Percentiles rank a stretch among this genome's conserved stretches.
phyloP scores from a whole-genome alignment of 2,797 vertebrate genomes.

The Gambelia wislizenii region DNA sequence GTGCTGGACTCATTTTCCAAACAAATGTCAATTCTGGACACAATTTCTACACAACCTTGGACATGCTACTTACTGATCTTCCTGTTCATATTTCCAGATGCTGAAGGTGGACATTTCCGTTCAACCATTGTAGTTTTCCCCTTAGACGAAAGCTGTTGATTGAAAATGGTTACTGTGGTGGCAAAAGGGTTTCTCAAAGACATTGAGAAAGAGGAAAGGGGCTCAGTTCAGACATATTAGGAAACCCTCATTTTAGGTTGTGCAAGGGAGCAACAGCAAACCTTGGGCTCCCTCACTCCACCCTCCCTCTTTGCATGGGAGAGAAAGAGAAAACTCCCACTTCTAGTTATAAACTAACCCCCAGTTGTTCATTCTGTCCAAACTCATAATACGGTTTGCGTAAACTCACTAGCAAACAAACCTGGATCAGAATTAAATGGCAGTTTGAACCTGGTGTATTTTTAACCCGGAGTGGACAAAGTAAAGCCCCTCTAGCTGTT shows the following conservation, averaged over 20 bases:
- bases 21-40: neutral
- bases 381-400: neutral
- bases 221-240: neutral
- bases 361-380: too few species aligned
- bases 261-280: neutral
- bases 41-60: neutral
- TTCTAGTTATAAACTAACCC: neutral
- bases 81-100: conserved; percentile 86
- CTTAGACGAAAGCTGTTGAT: conserved; percentile 90
- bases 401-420: neutral
- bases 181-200: conserved; percentile 57
- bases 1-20: neutral
- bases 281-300: too few species aligned
- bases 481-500: neutral
- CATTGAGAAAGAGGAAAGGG: conserved; percentile 29
- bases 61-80: conserved; percentile 90
- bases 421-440: neutral
- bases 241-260: neutral
- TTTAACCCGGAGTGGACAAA: neutral
- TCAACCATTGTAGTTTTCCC: conserved; percentile 81
- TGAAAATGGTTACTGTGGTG: conserved; percentile 51
- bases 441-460: neutral
- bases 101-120: conserved; percentile 75
- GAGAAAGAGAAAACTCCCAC: neutral
- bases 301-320: neutral